Evolutionary conservation across 2,888 invertebrate genomes (phyloP), one percentile per base, ranked within the genome.

Genomic region (Caradrina kadenii): DNA sequence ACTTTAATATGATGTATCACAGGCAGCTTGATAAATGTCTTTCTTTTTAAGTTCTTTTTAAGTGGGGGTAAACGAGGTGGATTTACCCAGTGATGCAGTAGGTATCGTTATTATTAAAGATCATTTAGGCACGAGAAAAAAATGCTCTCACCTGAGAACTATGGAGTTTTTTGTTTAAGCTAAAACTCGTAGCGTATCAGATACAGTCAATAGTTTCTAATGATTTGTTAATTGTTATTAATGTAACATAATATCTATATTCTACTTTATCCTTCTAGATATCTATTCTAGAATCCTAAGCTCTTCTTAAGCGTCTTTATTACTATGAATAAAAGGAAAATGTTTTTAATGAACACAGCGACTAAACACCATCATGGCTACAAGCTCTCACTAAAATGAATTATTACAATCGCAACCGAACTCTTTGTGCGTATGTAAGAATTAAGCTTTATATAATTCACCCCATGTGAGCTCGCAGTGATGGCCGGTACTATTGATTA

Each of bases 401-500:
- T 63, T 70, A 69, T 73, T 71, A 69, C 73, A 72, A 79, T 68
- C 63, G 48, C 65, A 59, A 67, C 35, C 52, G 53, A 82, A 73
- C 60, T 79, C 58, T 73, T 79, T 73, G 60, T 69, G 68, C 31
- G 58, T 72, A 78, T 71, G 61, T 74, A 79, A 76, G 50, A 67
- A 75, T 73, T 73, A 54, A 62, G 58, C 66, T 81, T 80, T 81
- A 82, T 79, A 86, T 89, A 90, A 86, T 86, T 86, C 87, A 87
- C 92, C 90, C 89, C 76, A 87, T 87, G 84, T 84, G 79, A 79
- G 82, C 82, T 86, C 83, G 89, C 90, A 92, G 92, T 90, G 88
- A 88, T 87, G 85, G 87, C 84, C 86, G 87, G 82, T 86, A 85
- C 89, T 92, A 93, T 94, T 92, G 94, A 94, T 94, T 94, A 94